These are phyloP conservation scores for Drosophila eugracilis DNA, from an alignment of 1,140 invertebrate genomes.

Conservation along the genomic window DNA sequence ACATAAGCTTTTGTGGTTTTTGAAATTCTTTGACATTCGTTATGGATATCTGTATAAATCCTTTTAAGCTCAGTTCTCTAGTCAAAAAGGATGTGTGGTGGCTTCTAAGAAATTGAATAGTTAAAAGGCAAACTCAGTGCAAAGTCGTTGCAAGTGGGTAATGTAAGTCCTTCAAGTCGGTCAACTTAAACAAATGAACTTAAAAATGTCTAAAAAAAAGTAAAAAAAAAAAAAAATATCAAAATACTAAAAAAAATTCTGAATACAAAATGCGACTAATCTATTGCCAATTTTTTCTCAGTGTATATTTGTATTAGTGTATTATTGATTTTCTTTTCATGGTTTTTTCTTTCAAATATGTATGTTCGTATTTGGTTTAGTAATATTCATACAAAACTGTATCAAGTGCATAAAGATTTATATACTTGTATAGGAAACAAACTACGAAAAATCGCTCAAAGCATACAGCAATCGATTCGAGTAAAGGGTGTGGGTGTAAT, in stretches of 20 bases:
- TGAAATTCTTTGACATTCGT: neutral
- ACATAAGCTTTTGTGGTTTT: constrained; percentile 6
- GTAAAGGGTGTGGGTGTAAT: neutral
- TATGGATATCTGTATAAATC: neutral
- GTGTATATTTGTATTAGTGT: constrained; percentile 82
- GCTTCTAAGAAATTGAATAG: neutral
- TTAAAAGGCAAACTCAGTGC: neutral
- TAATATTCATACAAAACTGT: constrained; percentile 66
- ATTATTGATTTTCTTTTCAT: constrained; percentile 43
- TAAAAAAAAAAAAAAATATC: constrained; percentile 15
- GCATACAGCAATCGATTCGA: constrained; percentile 42
- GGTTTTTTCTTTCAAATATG: constrained; percentile 22
- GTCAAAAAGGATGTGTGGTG: neutral
- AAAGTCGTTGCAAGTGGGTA: neutral
- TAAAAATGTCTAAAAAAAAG: constrained; percentile 15
- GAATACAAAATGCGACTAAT: constrained; percentile 72
- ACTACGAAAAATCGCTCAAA: constrained; percentile 65
- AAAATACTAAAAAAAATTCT: constrained; percentile 35
- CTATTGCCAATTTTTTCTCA: constrained; percentile 85
- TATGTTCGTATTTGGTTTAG: constrained; percentile 62
- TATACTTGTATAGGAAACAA: constrained; percentile 51
- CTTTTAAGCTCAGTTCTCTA: neutral
- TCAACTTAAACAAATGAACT: constrained; percentile 5
- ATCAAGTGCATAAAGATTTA: constrained; percentile 60
- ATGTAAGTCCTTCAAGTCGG: neutral